Evolutionary conservation across 2,113 vertebrate genomes (phyloP).

Genomic region (Cyprinodon brontotheroides): DNA sequence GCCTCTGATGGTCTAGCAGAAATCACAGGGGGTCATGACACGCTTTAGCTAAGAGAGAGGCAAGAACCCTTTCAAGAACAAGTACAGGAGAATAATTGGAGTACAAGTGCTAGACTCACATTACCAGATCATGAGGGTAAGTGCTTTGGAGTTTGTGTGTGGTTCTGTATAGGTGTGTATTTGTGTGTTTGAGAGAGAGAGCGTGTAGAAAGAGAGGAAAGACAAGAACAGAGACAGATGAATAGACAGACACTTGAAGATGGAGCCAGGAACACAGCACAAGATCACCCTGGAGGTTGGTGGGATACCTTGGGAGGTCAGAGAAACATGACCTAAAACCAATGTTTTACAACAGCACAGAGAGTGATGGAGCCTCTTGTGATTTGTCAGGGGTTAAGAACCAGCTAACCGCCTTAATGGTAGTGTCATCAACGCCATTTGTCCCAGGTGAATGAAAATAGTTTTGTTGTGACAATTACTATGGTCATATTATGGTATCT

Average conservation of each 20-base stretch:
- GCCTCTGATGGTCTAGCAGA: conserved; percentile 53
- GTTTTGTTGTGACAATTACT: conserved; percentile 25
- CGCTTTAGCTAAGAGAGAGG: conserved; percentile 70
- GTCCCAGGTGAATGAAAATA: conserved; percentile 37
- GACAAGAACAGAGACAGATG: conserved; percentile 37
- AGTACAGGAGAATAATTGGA: conserved; percentile 77
- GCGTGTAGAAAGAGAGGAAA: conserved; percentile 1
- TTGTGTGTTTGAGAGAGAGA: conserved; percentile 9
- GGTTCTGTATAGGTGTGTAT: conserved; percentile 21
- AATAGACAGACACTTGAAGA: conserved; percentile 55
- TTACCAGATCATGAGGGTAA: conserved; percentile 73
- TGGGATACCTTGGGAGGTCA: conserved; percentile 51
- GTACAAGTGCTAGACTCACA: conserved; percentile 71
- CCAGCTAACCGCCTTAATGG: conserved; percentile 46
- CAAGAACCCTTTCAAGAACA: conserved; percentile 75
- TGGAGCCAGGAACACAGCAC: conserved; percentile 46
- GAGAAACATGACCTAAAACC: conserved; percentile 62
- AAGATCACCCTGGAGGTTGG: conserved; percentile 35
- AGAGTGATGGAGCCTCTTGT: conserved; percentile 25
- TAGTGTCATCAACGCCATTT: conserved; percentile 51
- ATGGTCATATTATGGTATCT: conserved; percentile 1
- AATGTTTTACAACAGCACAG: conserved; percentile 50
- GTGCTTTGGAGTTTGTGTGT: conserved; percentile 60
- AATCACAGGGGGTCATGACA: conserved; percentile 62
- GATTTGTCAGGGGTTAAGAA: conserved; percentile 57